A percentile compares a stretch with the other conserved stretches of the same genome.
These are phyloP conservation scores for Tipula confusa DNA, from an alignment of 2,888 invertebrate species.

Conservation along the genomic window DNA sequence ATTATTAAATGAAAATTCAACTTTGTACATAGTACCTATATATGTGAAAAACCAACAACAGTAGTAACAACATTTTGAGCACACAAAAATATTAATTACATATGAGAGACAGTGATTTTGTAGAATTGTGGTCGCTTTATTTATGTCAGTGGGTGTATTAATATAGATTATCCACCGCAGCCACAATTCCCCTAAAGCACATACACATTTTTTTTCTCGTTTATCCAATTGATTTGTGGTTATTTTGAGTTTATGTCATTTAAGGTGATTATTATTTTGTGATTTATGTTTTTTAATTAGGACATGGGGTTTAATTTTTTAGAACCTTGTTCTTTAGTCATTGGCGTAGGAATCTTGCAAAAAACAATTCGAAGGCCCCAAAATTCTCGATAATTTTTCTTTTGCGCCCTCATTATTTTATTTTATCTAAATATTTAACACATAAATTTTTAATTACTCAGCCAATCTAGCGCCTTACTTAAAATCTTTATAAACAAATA, in stretches of 20 bases:
- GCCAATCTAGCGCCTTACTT: too few species aligned
- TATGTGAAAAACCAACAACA: neutral
- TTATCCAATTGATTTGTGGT: neutral
- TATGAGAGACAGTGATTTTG: neutral
- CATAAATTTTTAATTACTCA: too few species aligned
- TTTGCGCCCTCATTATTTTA: too few species aligned
- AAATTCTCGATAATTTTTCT: too few species aligned
- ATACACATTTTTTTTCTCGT: neutral
- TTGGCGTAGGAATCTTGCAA: neutral
- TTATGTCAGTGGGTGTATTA: neutral
- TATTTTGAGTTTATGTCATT: neutral
- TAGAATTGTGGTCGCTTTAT: neutral
- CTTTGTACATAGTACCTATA: neutral
- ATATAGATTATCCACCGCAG: too few species aligned
- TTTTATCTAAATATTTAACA: too few species aligned
- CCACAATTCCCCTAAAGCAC: too few species aligned
- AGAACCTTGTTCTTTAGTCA: too few species aligned
- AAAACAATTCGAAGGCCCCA: too few species aligned
- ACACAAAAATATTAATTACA: neutral
- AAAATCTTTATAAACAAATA: too few species aligned
- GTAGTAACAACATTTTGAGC: neutral
- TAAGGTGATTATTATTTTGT: neutral
- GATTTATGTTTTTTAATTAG: neutral
- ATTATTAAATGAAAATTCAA: constrained; percentile 25
- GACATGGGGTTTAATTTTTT: neutral